A percentile compares a stretch with the other conserved stretches of the same genome.
Evolutionary conservation across 2,797 vertebrate genomes (phyloP).

Genomic region (Hylomyscus alleni): DNA sequence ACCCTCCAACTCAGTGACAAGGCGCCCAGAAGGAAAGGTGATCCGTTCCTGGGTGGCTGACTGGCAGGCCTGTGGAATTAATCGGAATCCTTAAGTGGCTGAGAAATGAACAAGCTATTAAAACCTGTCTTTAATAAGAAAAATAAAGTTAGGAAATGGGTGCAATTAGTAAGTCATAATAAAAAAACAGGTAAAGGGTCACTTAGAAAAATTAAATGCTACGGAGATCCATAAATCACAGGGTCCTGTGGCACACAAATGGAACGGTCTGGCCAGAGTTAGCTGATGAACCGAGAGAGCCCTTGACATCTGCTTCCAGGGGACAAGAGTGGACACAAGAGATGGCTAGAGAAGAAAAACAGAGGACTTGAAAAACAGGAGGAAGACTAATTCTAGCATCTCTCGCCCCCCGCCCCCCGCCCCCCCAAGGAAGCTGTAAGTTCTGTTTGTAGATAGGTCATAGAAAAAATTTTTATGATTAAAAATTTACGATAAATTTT

Average conservation of each 20-base stretch:
- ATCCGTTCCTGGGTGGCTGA: slow-evolving; percentile 63
- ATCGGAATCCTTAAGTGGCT: slow-evolving; percentile 76
- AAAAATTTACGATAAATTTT: slow-evolving; percentile 83
- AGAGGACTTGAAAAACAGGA: slow-evolving; percentile 60
- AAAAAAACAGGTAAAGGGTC: slow-evolving; percentile 82
- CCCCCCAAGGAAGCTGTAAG: slow-evolving; percentile 56
- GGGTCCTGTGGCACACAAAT: background rate
- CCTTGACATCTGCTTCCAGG: slow-evolving; percentile 49
- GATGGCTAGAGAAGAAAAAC: accelerated
- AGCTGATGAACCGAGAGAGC: slow-evolving; percentile 80
- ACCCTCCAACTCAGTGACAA: slow-evolving; percentile 15
- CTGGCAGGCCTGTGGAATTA: slow-evolving; percentile 70
- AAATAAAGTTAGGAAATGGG: slow-evolving; percentile 76
- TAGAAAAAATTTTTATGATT: slow-evolving; percentile 79
- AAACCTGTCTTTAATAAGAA: slow-evolving; percentile 83
- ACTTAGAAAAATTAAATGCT: slow-evolving; percentile 81
- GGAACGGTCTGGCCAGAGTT: slow-evolving; percentile 73
- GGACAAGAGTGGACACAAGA: background rate
- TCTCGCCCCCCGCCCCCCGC: accelerated
- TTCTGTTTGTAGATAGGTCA: slow-evolving; percentile 68
- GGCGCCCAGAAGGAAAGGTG: slow-evolving; percentile 55
- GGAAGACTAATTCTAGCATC: slow-evolving; percentile 48
- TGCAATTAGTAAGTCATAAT: slow-evolving; percentile 74
- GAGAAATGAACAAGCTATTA: slow-evolving; percentile 71
- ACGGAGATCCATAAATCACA: slow-evolving; percentile 80